These are phyloP conservation scores for Pterostichus niger DNA, from an alignment of 2,888 invertebrate genomes.

Conservation along the genomic window DNA sequence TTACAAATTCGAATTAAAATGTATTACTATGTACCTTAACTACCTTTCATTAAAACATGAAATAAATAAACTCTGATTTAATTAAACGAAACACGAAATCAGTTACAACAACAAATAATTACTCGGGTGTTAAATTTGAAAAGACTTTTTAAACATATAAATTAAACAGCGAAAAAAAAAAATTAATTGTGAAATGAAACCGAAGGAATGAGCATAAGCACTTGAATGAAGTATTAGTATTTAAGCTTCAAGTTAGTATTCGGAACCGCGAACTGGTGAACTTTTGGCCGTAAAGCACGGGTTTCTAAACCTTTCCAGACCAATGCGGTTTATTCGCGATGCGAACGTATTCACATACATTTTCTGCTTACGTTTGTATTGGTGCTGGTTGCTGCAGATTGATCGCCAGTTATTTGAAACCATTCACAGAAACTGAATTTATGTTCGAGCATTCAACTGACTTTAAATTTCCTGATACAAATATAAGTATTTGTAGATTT, in stretches of 20 bases:
- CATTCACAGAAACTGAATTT: conserved; percentile 17
- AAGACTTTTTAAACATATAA: not conserved
- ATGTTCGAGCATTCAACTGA: not conserved
- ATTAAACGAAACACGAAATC: not conserved
- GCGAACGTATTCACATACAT: conserved; percentile 26
- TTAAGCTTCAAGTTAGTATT: not conserved
- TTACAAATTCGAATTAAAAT: too few relatives aligned
- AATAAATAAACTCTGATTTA: not conserved
- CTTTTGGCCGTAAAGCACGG: not conserved
- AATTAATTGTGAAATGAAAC: not conserved
- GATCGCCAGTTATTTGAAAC: conserved; percentile 29
- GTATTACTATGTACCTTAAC: not conserved
- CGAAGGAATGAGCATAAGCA: not conserved
- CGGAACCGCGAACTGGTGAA: not conserved
- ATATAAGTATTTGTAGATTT: conserved; percentile 15
- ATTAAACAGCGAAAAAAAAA: not conserved
- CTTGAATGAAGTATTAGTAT: not conserved
- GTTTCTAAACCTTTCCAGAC: conserved; percentile 43
- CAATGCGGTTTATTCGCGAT: conserved; percentile 28
- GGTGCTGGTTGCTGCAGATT: conserved; percentile 1
- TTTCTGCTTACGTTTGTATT: not conserved
- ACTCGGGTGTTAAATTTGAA: not conserved
- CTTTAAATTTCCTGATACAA: conserved; percentile 10
- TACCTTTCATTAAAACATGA: not conserved
- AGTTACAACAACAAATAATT: not conserved